Conservation (phyloP, 1,140 invertebrate genomes). For the Cydia amplana region DNA sequence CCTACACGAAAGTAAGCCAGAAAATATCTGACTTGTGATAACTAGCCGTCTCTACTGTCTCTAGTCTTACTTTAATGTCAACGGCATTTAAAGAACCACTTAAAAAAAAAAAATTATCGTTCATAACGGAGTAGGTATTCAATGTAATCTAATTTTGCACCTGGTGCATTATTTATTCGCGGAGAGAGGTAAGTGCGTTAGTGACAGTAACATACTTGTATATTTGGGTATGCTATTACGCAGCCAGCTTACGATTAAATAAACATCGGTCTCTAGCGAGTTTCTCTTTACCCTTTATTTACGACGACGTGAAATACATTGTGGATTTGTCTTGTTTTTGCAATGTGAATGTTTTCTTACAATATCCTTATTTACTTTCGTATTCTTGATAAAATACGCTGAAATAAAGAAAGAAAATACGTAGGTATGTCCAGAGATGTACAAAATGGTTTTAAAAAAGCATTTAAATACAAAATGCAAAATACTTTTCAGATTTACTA, state of each 20-base stretch:
- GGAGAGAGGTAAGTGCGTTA: background rate
- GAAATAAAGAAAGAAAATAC: background rate
- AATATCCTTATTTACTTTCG: background rate
- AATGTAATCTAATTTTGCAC: constrained; percentile 21
- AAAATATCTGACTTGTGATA: background rate
- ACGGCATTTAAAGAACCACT: background rate
- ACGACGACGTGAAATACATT: constrained; percentile 24
- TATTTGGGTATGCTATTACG: constrained; percentile 27
- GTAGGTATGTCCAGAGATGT: too few species aligned
- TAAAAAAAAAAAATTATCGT: background rate
- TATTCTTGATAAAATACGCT: background rate
- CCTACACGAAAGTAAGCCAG: background rate
- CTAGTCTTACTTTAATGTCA: background rate
- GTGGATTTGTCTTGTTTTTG: constrained; percentile 28
- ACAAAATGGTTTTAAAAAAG: too few species aligned
- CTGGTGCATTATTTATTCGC: constrained; percentile 12
- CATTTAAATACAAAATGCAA: too few species aligned
- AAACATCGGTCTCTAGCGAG: constrained; percentile 28
- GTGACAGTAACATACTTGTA: constrained; percentile 15
- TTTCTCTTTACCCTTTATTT: constrained; percentile 26
- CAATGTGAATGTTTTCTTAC: constrained; percentile 1
- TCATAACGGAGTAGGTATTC: background rate
- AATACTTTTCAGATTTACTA: too few species aligned
- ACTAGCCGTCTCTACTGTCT: too few species aligned
- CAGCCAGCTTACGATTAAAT: constrained; percentile 25